Conservation (phyloP, 1,140 invertebrate species). For the Rhagoletis pomonella region DNA sequence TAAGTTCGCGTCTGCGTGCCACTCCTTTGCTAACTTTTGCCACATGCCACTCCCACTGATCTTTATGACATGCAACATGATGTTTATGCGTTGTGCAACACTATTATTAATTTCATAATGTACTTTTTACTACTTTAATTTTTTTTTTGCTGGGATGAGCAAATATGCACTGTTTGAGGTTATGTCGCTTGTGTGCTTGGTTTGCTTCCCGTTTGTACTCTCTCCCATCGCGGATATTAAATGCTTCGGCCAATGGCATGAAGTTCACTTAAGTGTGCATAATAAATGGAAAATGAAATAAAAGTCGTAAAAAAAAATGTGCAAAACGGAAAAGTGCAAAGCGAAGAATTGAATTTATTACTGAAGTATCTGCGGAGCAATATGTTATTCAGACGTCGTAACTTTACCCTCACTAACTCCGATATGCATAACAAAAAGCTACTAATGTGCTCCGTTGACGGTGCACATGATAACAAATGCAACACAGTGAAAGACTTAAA, state of each 20-base stretch:
- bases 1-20: neutral
- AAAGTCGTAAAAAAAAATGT: slow-evolving; percentile 48
- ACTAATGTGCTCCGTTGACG: neutral
- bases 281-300: slow-evolving; percentile 45
- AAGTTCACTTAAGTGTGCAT: slow-evolving; percentile 40
- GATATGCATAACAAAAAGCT: neutral
- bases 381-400: neutral
- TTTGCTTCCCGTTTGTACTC: neutral
- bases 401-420: neutral
- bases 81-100: slow-evolving; percentile 48
- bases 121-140: slow-evolving; percentile 19
- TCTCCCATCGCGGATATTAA: neutral
- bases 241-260: neutral
- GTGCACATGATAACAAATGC: neutral
- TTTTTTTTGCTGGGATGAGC: neutral
- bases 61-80: slow-evolving; percentile 40
- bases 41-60: slow-evolving; percentile 1
- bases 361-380: neutral
- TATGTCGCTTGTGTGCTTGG: neutral
- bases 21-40: slow-evolving; percentile 20
- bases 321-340: neutral
- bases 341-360: slow-evolving; percentile 40
- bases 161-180: neutral
- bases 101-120: slow-evolving; percentile 49
- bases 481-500: too few relatives aligned